Conservation (phyloP, 2,113 vertebrate genomes). For the Corynorhinus townsendii region DNA sequence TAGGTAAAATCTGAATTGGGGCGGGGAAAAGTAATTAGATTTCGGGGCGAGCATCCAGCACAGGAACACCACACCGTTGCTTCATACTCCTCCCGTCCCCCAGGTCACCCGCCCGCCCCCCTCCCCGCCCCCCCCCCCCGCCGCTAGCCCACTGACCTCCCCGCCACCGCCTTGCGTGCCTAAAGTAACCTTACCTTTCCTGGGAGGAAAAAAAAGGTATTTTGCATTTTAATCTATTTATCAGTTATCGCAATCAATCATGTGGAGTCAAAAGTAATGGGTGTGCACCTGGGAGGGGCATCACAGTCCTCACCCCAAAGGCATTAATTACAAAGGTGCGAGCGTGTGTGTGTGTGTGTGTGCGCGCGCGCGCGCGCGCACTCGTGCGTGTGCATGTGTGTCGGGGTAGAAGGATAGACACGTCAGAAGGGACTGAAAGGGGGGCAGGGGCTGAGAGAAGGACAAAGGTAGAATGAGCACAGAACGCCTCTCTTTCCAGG, state of each 20-base stretch:
- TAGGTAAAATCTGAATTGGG: slow-evolving; percentile 8
- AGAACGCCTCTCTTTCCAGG: background rate
- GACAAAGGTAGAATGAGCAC: slow-evolving; percentile 31
- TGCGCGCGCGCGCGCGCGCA: background rate
- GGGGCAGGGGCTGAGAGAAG: background rate
- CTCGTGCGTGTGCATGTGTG: too few relatives aligned
- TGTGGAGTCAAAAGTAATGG: background rate
- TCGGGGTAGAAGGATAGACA: background rate
- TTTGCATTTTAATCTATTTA: slow-evolving; percentile 9
- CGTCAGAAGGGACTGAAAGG: background rate
- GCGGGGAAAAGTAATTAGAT: background rate
- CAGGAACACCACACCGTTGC: background rate
- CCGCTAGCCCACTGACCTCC: background rate
- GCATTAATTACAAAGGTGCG: background rate
- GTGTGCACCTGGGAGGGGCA: background rate
- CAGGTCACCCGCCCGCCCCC: too few relatives aligned
- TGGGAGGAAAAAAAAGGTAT: background rate
- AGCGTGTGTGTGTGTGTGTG: background rate
- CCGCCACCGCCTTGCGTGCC: background rate
- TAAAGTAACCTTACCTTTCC: background rate
- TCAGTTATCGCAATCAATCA: background rate
- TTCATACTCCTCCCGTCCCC: background rate
- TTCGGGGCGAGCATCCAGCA: background rate
- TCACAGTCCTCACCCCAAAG: background rate
- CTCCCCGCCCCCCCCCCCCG: rapidly evolving